These are phyloP conservation scores for Latrodectus elegans DNA, from an alignment of 2,888 invertebrate species.

Conservation along the genomic window DNA sequence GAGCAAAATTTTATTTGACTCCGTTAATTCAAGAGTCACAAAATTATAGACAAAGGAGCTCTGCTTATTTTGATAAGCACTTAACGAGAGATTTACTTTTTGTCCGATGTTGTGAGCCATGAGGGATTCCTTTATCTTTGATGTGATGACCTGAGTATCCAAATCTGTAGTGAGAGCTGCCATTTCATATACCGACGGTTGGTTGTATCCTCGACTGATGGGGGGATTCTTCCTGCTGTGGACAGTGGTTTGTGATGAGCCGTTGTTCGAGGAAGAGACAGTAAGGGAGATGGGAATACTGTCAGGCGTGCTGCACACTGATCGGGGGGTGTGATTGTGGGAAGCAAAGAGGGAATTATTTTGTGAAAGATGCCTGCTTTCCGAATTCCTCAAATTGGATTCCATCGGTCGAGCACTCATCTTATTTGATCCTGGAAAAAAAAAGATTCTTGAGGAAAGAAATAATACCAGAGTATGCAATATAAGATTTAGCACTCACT, in stretches of 20 bases:
- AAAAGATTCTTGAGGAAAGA: background rate
- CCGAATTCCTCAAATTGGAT: conserved; percentile 35
- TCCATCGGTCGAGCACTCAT: conserved; percentile 63
- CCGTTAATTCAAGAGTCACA: too few species aligned
- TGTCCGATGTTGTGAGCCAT: conserved; percentile 98
- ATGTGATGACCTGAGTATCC: conserved; percentile 96
- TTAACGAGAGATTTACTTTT: conserved; percentile 79
- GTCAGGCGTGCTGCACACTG: conserved; percentile 52
- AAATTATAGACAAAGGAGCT: too few species aligned
- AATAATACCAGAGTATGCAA: background rate
- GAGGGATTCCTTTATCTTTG: conserved; percentile 96
- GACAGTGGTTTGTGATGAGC: conserved; percentile 17
- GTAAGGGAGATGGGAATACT: conserved; percentile 60
- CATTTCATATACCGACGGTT: conserved; percentile 98
- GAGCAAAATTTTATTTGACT: too few species aligned
- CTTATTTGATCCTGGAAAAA: conserved; percentile 53
- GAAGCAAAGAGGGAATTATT: conserved; percentile 51
- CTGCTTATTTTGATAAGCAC: too few species aligned
- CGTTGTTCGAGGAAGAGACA: conserved; percentile 45
- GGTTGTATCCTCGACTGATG: conserved; percentile 76
- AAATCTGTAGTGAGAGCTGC: conserved; percentile 96
- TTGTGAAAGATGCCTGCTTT: conserved; percentile 44
- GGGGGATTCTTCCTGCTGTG: conserved; percentile 54
- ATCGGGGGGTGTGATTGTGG: conserved; percentile 45
- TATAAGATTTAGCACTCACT: background rate